These are phyloP conservation scores for Apis mellifera DNA, from an alignment of 1,140 invertebrate genomes.

Conservation along the genomic window DNA sequence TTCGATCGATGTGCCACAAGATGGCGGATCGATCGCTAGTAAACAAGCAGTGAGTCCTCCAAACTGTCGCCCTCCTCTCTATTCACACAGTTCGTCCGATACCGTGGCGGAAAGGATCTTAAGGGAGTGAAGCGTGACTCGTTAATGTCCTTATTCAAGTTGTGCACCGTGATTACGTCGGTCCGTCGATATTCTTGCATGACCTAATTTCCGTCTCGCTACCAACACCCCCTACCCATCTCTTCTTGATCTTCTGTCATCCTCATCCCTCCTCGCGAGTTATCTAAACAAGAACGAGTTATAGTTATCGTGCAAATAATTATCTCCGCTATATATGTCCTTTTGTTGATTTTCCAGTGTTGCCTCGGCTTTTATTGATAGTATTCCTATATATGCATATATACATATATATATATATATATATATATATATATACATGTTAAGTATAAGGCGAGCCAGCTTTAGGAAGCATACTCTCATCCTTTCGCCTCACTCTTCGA, in stretches of 20 bases:
- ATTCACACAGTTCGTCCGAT: neutral
- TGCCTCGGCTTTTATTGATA: slow-evolving; percentile 11
- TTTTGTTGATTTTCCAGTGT: neutral
- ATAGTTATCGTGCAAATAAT: slow-evolving; percentile 34
- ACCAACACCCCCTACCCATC: neutral
- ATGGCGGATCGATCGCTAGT: neutral
- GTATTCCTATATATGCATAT: neutral
- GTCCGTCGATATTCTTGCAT: slow-evolving; percentile 47
- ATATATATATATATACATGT: neutral
- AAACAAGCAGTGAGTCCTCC: neutral
- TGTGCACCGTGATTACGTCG: slow-evolving; percentile 45
- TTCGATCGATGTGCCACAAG: neutral
- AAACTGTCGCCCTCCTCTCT: neutral
- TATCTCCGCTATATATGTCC: slow-evolving; percentile 1
- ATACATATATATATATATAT: too few species aligned
- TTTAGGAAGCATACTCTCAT: slow-evolving; percentile 4
- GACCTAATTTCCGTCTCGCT: slow-evolving; percentile 43
- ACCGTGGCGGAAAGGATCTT: neutral
- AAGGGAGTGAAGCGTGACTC: slow-evolving; percentile 28
- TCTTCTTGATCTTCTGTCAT: neutral
- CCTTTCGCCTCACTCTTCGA: neutral
- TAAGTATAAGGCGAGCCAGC: neutral
- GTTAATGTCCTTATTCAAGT: slow-evolving; percentile 40
- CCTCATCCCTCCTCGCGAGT: neutral
- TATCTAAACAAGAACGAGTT: neutral